phyloP scores from a whole-genome alignment of 2,113 vertebrate genomes.

The Macrotus californicus region DNA sequence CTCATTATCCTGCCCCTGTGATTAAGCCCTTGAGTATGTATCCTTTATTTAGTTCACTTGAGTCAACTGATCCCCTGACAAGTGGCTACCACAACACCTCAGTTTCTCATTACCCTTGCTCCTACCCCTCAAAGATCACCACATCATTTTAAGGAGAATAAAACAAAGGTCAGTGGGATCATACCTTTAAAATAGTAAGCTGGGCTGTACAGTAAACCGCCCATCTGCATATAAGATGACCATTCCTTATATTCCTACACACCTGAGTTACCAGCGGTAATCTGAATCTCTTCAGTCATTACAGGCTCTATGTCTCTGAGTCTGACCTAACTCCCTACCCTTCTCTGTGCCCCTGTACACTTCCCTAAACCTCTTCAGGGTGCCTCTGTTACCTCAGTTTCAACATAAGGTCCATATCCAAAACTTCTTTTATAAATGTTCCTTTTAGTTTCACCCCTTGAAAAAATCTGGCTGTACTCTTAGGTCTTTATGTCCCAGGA shows the following conservation, averaged over 20 bases:
- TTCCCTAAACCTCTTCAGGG: not conserved
- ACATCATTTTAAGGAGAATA: not conserved
- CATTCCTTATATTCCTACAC: not conserved
- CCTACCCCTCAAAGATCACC: not conserved
- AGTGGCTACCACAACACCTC: not conserved
- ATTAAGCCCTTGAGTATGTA: conserved; percentile 26
- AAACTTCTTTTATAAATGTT: not conserved
- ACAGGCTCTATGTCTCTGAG: not conserved
- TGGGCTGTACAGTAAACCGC: not conserved
- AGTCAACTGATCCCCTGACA: not conserved
- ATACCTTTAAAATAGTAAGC: not conserved
- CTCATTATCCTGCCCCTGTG: not conserved
- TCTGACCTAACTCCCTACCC: not conserved
- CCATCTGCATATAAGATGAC: not conserved
- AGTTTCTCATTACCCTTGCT: not conserved
- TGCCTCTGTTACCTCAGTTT: not conserved
- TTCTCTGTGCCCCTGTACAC: not conserved
- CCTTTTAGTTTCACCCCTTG: not conserved
- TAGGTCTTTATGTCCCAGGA: not conserved
- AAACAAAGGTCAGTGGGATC: not conserved
- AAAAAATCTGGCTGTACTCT: not conserved
- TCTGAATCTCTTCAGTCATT: not conserved
- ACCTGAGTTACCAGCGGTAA: not conserved
- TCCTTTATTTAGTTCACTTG: not conserved
- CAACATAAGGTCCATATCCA: not conserved